Evolutionary conservation across 92 coral and sea anemone genomes (phyloP).

Genomic region (Zoanthus gigantus): DNA sequence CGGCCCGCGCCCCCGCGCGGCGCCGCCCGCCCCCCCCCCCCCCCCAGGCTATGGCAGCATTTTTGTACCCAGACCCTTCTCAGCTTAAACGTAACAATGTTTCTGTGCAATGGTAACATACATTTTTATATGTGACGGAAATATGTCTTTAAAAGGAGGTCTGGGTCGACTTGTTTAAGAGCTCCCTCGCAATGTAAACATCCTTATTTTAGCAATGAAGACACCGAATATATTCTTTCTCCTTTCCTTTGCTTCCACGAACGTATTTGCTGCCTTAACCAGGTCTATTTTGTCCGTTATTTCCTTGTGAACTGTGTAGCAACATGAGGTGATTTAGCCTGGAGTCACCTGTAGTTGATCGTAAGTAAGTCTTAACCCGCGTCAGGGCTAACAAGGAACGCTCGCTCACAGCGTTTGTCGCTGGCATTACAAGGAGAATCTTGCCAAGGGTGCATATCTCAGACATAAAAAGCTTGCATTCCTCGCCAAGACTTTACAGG

Average conservation of each 20-base stretch:
- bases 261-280: not conserved
- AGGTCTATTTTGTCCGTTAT: slow-evolving; percentile 36
- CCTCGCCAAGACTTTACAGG: slow-evolving; percentile 24
- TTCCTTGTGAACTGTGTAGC: slow-evolving; percentile 49
- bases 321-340: slow-evolving; percentile 51
- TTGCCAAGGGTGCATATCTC: slow-evolving; percentile 26
- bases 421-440: slow-evolving; percentile 33
- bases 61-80: too few species aligned
- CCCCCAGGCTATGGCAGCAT: too few species aligned
- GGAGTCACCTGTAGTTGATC: slow-evolving; percentile 31
- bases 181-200: too few species aligned
- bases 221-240: not conserved
- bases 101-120: too few species aligned
- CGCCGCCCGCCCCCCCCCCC: too few species aligned
- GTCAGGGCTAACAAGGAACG: slow-evolving; percentile 49
- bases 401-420: slow-evolving; percentile 55
- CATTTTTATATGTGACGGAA: too few species aligned
- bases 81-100: too few species aligned
- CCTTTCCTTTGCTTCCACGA: not conserved
- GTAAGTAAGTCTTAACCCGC: slow-evolving; percentile 50
- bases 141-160: too few species aligned
- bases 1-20: too few species aligned
- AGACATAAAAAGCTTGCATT: not conserved
- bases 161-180: too few species aligned
- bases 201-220: not conserved